A percentile compares a stretch with the other conserved stretches of the same genome.
phyloP scores from a whole-genome alignment of 2,888 invertebrate genomes.

The Hyposoter didymator region DNA sequence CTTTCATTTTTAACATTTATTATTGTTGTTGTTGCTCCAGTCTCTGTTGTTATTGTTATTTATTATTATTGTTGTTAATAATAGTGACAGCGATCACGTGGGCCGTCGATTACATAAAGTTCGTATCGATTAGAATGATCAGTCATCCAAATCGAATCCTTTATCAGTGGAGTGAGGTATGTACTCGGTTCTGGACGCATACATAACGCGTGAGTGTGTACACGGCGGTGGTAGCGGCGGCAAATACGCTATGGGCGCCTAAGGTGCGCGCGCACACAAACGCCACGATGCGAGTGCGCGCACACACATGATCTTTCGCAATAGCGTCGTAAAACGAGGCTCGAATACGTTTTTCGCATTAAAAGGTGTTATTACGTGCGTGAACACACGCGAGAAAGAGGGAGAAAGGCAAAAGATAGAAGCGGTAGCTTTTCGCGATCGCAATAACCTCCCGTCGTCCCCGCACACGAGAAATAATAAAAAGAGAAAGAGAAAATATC shows the following conservation, averaged over 20 bases:
- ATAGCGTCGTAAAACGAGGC: slow-evolving; percentile 68
- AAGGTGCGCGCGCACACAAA: slow-evolving; percentile 53
- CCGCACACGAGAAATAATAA: slow-evolving; percentile 10
- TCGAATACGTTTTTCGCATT: slow-evolving; percentile 67
- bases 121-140: slow-evolving; percentile 32
- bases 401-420: slow-evolving; percentile 10
- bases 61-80: slow-evolving; percentile 17
- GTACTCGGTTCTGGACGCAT: slow-evolving; percentile 43
- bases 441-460: slow-evolving; percentile 40
- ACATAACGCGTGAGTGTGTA: not conserved
- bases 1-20: not conserved
- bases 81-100: not conserved
- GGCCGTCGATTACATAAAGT: slow-evolving; percentile 13
- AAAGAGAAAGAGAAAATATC: slow-evolving; percentile 37
- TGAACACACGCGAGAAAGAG: slow-evolving; percentile 61
- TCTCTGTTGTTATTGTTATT: not conserved
- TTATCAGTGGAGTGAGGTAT: slow-evolving; percentile 27
- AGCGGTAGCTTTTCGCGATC: slow-evolving; percentile 55
- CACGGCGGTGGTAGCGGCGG: not conserved
- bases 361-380: slow-evolving; percentile 79
- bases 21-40: not conserved
- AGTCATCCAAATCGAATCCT: slow-evolving; percentile 40
- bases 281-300: slow-evolving; percentile 11
- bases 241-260: slow-evolving; percentile 6
- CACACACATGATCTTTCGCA: slow-evolving; percentile 66